phyloP scores from a whole-genome alignment of 2,888 invertebrate species.

The Papilio elwesi region DNA sequence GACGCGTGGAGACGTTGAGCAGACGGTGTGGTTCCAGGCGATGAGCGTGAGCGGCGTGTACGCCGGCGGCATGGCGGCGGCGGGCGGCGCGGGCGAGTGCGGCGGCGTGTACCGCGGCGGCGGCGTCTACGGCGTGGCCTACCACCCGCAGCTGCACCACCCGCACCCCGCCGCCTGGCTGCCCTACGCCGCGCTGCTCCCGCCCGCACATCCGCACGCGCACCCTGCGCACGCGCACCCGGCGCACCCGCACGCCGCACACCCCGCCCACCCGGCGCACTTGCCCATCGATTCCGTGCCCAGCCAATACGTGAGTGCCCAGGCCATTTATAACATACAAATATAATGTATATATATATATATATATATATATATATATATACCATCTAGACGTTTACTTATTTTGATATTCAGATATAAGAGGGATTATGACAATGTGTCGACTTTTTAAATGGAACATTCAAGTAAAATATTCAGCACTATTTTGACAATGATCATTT shows the following conservation, averaged over 20 bases:
- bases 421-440: no score
- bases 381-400: no score
- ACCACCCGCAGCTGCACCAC: constrained; percentile 76
- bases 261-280: constrained; percentile 72
- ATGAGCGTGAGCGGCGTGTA: constrained; percentile 79
- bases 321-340: not conserved
- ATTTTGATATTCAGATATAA: no score
- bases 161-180: constrained; percentile 74
- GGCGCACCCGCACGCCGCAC: constrained; percentile 48
- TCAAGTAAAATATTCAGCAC: no score
- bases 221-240: constrained; percentile 60
- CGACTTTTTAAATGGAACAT: no score
- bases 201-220: constrained; percentile 61
- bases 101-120: constrained; percentile 77
- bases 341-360: no score
- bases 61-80: constrained; percentile 69
- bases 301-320: constrained; percentile 79
- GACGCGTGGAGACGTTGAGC: constrained; percentile 38
- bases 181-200: constrained; percentile 76
- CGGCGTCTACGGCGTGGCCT: constrained; percentile 77
- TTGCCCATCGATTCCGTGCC: constrained; percentile 79
- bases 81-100: constrained; percentile 69
- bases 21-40: constrained; percentile 57
- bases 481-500: no score
- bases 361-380: no score